Evolutionary conservation across 2,113 vertebrate species (phyloP).

Genomic region (Hippocampus mohnikei): DNA sequence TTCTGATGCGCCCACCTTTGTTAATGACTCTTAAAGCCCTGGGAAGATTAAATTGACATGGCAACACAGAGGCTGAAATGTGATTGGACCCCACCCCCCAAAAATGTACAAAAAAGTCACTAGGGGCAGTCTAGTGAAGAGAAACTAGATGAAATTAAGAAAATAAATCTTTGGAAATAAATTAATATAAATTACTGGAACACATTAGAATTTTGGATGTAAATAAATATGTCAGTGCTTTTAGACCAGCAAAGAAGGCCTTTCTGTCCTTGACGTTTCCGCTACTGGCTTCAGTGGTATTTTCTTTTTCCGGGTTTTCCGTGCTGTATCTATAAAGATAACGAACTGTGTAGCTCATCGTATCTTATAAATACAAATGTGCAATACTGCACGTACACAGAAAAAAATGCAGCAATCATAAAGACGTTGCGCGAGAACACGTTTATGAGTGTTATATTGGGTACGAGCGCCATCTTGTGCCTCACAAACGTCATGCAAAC

Average conservation of each 20-base stretch:
- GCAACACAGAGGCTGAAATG: too few relatives aligned
- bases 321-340: not conserved
- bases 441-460: not conserved
- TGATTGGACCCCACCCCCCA: too few relatives aligned
- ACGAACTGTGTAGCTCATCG: not conserved
- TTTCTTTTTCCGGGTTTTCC: not conserved
- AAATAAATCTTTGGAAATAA: too few relatives aligned
- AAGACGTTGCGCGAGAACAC: not conserved
- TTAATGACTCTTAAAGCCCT: too few relatives aligned
- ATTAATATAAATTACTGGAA: too few relatives aligned
- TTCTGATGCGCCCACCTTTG: too few relatives aligned
- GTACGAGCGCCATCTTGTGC: constrained; percentile 52
- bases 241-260: too few relatives aligned
- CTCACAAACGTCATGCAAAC: not conserved
- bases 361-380: not conserved
- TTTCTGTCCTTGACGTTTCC: not conserved
- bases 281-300: not conserved
- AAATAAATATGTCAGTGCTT: not conserved
- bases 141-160: too few relatives aligned
- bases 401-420: not conserved
- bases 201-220: not conserved
- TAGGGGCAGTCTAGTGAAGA: too few relatives aligned
- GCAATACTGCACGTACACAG: not conserved
- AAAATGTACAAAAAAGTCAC: too few relatives aligned
- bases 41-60: too few relatives aligned